A percentile compares a stretch with the other conserved stretches of the same genome.
Conservation (phyloP, 2,113 vertebrate species). For the Phaethornis superciliosus region DNA sequence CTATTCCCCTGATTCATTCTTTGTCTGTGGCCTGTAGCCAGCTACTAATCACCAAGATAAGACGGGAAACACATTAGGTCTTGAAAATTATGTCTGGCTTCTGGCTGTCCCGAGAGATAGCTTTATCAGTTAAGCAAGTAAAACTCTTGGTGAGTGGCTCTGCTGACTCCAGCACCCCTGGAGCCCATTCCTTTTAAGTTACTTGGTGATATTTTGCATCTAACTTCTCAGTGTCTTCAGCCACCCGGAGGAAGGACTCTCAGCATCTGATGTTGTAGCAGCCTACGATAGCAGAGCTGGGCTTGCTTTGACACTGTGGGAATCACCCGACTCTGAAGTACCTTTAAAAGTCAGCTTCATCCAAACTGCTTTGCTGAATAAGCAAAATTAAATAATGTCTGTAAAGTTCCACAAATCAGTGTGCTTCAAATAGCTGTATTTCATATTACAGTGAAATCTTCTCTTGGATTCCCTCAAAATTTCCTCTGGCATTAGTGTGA, state of each 20-base stretch:
- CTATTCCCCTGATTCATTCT: not conserved
- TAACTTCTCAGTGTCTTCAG: not conserved
- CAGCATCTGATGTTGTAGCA: not conserved
- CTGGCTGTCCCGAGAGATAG: conserved; percentile 55
- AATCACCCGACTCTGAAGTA: not conserved
- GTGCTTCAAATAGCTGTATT: not conserved
- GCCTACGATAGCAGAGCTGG: not conserved
- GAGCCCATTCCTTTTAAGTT: conserved; percentile 38
- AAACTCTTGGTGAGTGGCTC: conserved; percentile 1
- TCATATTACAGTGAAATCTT: not conserved
- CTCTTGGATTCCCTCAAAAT: not conserved
- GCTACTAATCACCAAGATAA: conserved; percentile 67
- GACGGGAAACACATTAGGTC: conserved; percentile 39
- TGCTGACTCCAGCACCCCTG: conserved; percentile 39
- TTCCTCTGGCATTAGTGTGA: not conserved
- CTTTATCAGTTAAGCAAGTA: conserved; percentile 54
- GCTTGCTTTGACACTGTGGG: not conserved
- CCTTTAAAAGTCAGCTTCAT: not conserved
- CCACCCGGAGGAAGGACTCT: not conserved
- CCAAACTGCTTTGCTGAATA: not conserved
- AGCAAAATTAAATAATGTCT: not conserved
- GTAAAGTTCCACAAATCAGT: not conserved
- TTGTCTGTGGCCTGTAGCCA: conserved; percentile 64
- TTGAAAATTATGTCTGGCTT: conserved; percentile 67
- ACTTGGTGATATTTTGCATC: not conserved